Evolutionary conservation across 2,888 invertebrate genomes (phyloP).

Genomic region (Bimastos eiseni): DNA sequence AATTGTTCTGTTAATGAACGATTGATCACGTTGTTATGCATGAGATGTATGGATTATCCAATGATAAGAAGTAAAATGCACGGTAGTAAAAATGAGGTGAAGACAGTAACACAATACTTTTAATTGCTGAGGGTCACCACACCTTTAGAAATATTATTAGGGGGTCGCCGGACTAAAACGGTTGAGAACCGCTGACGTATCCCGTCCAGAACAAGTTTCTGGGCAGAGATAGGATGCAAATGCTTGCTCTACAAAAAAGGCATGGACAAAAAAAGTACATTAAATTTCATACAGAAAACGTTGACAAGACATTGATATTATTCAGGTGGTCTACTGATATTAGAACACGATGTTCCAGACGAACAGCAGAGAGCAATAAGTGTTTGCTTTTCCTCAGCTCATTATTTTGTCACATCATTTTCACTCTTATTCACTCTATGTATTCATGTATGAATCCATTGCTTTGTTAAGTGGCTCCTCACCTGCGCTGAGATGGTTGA

Average conservation of each 20-base stretch:
- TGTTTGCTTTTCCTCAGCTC: not conserved
- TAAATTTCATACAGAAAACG: not conserved
- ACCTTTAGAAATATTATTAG: too few species aligned
- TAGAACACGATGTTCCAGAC: not conserved
- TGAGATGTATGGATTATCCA: too few species aligned
- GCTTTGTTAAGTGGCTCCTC: constrained; percentile 45
- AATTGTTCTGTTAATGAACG: too few species aligned
- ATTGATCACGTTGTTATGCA: too few species aligned
- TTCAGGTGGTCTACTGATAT: not conserved
- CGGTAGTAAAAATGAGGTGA: too few species aligned
- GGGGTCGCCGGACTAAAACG: too few species aligned
- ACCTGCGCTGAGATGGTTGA: constrained; percentile 78
- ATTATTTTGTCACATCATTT: not conserved
- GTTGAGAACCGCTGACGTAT: too few species aligned
- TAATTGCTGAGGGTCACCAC: too few species aligned
- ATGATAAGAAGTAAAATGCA: too few species aligned
- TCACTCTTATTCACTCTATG: too few species aligned
- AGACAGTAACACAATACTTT: too few species aligned
- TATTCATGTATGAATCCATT: not conserved
- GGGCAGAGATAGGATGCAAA: not conserved
- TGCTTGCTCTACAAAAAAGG: not conserved
- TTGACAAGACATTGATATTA: not conserved
- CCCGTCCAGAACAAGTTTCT: not conserved
- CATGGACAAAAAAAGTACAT: not conserved
- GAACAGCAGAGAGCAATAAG: not conserved